phyloP scores from a whole-genome alignment of 2,888 invertebrate species.

The Muscina levida region DNA sequence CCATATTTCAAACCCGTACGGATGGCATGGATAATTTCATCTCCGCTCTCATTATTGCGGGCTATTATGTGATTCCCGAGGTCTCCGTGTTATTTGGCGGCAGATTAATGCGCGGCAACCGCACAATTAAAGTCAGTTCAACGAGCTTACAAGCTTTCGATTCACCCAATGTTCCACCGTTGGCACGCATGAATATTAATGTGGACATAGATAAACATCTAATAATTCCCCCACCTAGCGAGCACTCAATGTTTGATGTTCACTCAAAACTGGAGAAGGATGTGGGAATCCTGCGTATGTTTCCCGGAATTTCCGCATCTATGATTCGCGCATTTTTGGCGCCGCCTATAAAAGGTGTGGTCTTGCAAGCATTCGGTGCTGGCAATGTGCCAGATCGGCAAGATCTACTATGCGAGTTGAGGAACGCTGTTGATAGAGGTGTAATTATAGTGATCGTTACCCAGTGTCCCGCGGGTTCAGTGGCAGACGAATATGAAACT shows the following conservation, averaged over 20 bases:
- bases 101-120: conserved; percentile 93
- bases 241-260: conserved; percentile 85
- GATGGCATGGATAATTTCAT: conserved; percentile 97
- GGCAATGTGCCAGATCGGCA: conserved; percentile 94
- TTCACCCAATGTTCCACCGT: conserved; percentile 90
- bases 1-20: conserved; percentile 95
- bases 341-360: conserved; percentile 90
- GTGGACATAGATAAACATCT: conserved; percentile 82
- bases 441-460: conserved; percentile 95
- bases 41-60: conserved; percentile 93
- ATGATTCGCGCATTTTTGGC: conserved; percentile 87
- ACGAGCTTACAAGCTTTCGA: conserved; percentile 78
- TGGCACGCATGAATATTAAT: conserved; percentile 91
- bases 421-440: conserved; percentile 86
- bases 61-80: conserved; percentile 93
- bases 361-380: conserved; percentile 94
- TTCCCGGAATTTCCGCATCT: conserved; percentile 93
- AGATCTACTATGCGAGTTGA: conserved; percentile 89
- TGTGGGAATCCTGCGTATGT: conserved; percentile 92
- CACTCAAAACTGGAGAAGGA: conserved; percentile 89
- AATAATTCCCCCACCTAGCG: conserved; percentile 84
- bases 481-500: conserved; percentile 90
- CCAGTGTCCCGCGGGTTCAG: conserved; percentile 92
- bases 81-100: conserved; percentile 95
- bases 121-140: conserved; percentile 78